phyloP scores from a whole-genome alignment of 2,797 vertebrate species.

The Glyptemys insculpta region DNA sequence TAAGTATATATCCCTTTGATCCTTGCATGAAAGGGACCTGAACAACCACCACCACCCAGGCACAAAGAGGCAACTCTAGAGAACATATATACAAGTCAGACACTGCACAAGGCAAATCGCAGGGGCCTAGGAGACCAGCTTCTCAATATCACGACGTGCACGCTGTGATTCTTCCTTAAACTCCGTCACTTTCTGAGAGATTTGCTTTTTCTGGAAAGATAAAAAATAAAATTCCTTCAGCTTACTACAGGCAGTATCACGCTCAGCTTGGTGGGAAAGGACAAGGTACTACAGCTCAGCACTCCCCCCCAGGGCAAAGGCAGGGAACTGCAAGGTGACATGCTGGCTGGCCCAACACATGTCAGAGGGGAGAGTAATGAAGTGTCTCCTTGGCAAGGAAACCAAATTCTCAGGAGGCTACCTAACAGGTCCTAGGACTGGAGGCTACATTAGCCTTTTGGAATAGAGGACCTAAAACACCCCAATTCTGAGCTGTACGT shows the following conservation, averaged over 20 bases:
- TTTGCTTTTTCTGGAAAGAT: constrained; percentile 47
- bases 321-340: not conserved
- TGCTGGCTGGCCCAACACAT: accelerated
- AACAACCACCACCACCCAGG: not conserved
- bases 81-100: not conserved
- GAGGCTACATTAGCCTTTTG: not conserved
- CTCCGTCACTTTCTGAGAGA: not conserved
- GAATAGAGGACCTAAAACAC: accelerated
- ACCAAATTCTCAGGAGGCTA: too few relatives aligned
- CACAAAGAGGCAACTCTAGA: not conserved
- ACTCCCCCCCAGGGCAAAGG: accelerated
- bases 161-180: constrained; percentile 20
- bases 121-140: constrained; percentile 1
- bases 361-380: not conserved
- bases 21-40: not conserved
- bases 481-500: not conserved
- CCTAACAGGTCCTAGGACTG: accelerated
- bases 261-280: not conserved
- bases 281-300: not conserved
- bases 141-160: not conserved
- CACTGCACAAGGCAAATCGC: accelerated
- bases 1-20: not conserved
- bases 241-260: not conserved
- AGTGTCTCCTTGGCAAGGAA: not conserved
- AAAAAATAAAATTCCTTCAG: not conserved